A percentile compares a stretch with the other conserved stretches of the same genome.
phyloP scores from a whole-genome alignment of 1,140 invertebrate genomes.

The Caenorhabditis briggsae region DNA sequence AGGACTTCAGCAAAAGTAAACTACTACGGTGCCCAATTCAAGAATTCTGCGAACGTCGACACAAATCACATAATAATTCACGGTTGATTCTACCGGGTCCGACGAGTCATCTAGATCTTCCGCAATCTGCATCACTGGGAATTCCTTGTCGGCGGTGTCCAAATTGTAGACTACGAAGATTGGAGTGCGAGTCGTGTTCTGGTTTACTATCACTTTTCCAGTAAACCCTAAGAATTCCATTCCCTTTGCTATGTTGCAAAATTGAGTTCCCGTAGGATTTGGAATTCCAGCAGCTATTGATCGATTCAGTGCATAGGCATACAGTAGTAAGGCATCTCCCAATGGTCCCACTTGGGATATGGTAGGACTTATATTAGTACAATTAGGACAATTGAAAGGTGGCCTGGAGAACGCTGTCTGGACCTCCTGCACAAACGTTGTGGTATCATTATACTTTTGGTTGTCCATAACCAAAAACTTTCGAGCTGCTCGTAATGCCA shows the following conservation, averaged over 20 bases:
- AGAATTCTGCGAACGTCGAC: conserved; percentile 12
- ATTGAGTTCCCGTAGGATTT: conserved; percentile 23
- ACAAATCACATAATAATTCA: conserved; percentile 47
- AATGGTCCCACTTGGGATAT: conserved; percentile 58
- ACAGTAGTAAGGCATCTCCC: conserved; percentile 31
- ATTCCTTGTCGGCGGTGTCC: conserved; percentile 10
- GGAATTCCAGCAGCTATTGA: conserved; percentile 22
- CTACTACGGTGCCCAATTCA: not conserved
- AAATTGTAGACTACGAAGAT: conserved; percentile 41
- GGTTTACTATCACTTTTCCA: conserved; percentile 58
- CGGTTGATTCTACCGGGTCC: conserved; percentile 45
- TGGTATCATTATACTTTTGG: conserved; percentile 51
- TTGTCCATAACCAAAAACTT: conserved; percentile 58
- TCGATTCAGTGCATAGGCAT: conserved; percentile 46
- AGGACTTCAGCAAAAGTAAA: not conserved
- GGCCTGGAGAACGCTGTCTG: conserved; percentile 36
- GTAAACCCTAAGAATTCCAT: conserved; percentile 55
- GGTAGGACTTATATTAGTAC: conserved; percentile 56
- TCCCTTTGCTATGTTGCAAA: conserved; percentile 23
- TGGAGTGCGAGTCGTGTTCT: conserved; percentile 52
- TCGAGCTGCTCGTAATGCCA: conserved; percentile 16
- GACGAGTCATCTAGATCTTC: conserved; percentile 45
- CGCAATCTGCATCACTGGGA: not conserved
- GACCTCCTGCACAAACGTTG: conserved; percentile 31
- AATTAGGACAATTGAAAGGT: conserved; percentile 56